Conservation (phyloP, 2,113 vertebrate species). For the sheep (Ovis aries) region DNA sequence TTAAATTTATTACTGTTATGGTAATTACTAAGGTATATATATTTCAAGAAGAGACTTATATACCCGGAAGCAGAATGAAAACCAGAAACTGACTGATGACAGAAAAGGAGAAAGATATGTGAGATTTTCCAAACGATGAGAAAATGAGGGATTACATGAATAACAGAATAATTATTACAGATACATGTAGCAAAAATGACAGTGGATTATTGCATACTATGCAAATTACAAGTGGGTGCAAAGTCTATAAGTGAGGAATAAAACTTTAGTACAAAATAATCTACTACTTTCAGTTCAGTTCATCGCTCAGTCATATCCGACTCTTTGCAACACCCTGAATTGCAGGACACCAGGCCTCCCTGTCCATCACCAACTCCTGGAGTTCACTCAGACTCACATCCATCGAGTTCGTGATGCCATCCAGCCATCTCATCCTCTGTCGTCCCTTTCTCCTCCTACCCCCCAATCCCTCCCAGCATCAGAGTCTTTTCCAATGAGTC, state of each 20-base stretch:
- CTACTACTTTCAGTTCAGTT: neutral
- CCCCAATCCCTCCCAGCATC: too few species aligned
- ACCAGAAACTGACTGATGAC: neutral
- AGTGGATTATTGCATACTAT: neutral
- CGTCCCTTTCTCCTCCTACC: too few species aligned
- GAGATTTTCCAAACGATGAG: neutral
- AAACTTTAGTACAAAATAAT: neutral
- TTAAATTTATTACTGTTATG: neutral
- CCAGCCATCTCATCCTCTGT: fast-evolving
- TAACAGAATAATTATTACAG: neutral
- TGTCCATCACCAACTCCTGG: too few species aligned
- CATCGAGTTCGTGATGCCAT: too few species aligned
- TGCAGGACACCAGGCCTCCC: too few species aligned
- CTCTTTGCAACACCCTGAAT: too few species aligned
- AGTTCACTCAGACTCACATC: fast-evolving
- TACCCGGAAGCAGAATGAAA: neutral
- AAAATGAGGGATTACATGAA: neutral
- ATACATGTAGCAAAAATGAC: neutral
- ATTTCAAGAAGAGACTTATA: neutral
- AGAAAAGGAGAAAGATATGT: neutral
- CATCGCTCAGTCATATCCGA: fast-evolving
- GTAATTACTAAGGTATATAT: neutral
- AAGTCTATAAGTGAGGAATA: neutral
- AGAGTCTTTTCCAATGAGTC: too few species aligned
- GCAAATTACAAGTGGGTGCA: neutral